A percentile compares a stretch with the other conserved stretches of the same genome.
Evolutionary conservation across 1,140 invertebrate species (phyloP).

Genomic region (Drosophila serrata): DNA sequence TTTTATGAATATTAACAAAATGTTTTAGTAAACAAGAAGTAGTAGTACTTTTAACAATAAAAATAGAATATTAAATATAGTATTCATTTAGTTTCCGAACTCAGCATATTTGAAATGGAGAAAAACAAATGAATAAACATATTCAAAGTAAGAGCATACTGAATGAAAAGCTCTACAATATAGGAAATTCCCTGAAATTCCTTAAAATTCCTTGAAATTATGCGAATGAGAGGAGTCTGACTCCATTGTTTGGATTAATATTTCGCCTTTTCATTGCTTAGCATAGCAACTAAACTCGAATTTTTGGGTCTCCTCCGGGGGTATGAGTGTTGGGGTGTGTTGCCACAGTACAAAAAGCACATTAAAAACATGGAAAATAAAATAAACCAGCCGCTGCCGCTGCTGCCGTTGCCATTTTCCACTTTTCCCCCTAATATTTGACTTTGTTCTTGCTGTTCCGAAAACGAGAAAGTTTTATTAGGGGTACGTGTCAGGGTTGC

Average conservation of each 20-base stretch:
- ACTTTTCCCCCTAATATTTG: constrained; percentile 63
- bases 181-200: constrained; percentile 18
- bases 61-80: not conserved
- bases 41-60: not conserved
- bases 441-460: constrained; percentile 46
- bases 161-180: constrained; percentile 18
- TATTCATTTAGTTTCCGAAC: not conserved
- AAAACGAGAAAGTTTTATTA: constrained; percentile 64
- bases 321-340: not conserved
- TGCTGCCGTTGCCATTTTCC: constrained; percentile 26
- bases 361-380: constrained; percentile 49
- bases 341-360: constrained; percentile 30
- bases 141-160: constrained; percentile 8
- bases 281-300: constrained; percentile 44
- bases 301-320: not conserved
- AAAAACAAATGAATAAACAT: constrained; percentile 12
- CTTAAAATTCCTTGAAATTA: constrained; percentile 24
- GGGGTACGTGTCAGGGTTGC: constrained; percentile 74
- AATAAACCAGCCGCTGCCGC: constrained; percentile 32
- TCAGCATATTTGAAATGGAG: not conserved
- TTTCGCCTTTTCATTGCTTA: constrained; percentile 39
- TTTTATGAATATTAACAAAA: not conserved
- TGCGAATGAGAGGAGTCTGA: constrained; percentile 4
- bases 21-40: not conserved
- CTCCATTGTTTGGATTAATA: constrained; percentile 36